Percentiles rank a stretch among this genome's conserved stretches.
phyloP scores from a whole-genome alignment of 1,140 invertebrate genomes.

The Popillia japonica region DNA sequence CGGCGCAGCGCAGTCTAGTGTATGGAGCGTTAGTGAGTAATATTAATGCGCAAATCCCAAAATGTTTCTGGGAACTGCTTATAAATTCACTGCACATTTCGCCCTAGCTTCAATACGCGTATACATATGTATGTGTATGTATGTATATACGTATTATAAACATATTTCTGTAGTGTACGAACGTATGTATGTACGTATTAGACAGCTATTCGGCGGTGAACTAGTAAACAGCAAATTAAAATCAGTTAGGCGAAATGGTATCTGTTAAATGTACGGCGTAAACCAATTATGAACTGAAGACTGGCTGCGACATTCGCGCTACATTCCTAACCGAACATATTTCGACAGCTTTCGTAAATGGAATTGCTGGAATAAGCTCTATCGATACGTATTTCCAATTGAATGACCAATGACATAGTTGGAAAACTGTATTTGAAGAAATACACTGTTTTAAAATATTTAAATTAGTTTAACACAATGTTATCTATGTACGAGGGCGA shows the following conservation, averaged over 20 bases:
- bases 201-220: background rate
- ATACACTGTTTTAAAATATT: too few relatives aligned
- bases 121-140: background rate
- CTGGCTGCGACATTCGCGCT: background rate
- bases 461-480: too few relatives aligned
- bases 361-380: background rate
- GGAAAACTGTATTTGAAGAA: too few relatives aligned
- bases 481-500: too few relatives aligned
- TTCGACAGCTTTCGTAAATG: background rate
- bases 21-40: background rate
- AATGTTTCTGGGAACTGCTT: background rate
- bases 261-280: background rate
- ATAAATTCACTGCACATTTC: conserved; percentile 7
- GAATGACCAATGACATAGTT: background rate
- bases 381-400: background rate
- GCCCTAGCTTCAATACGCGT: background rate
- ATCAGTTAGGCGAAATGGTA: background rate
- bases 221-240: background rate
- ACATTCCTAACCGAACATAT: background rate
- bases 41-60: conserved; percentile 1
- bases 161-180: too few relatives aligned
- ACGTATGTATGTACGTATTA: background rate
- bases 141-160: background rate
- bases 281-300: background rate
- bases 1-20: background rate